Percentiles rank a stretch among this genome's conserved stretches.
phyloP scores from a whole-genome alignment of 2,113 vertebrate genomes.

The Alectura lathami region DNA sequence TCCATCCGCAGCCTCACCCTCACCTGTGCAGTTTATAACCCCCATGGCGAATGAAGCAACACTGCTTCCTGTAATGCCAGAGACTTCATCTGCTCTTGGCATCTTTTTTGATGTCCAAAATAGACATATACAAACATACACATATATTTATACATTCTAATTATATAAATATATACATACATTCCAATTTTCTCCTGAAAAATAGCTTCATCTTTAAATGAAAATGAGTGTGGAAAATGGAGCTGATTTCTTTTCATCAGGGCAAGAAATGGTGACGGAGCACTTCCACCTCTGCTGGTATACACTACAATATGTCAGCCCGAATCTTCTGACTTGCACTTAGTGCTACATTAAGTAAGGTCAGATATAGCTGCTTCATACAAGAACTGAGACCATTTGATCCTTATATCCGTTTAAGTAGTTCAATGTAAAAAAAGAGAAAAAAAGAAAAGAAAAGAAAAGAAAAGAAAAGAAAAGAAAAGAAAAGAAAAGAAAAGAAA shows the following conservation, averaged over 20 bases:
- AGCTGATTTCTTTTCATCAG: not conserved
- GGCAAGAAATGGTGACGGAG: not conserved
- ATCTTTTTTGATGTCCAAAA: not conserved
- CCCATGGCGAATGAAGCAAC: too few relatives aligned
- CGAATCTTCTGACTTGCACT: not conserved
- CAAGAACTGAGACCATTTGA: not conserved
- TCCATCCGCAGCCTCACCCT: too few relatives aligned
- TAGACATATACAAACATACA: not conserved
- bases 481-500: too few relatives aligned
- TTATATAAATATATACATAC: not conserved
- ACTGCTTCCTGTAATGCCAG: too few relatives aligned
- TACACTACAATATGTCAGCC: not conserved
- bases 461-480: too few relatives aligned
- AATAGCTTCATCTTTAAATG: not conserved
- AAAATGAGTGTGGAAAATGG: not conserved
- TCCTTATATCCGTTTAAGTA: not conserved
- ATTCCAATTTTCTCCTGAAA: not conserved
- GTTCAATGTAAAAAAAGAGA: not conserved
- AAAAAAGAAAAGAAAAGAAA: too few relatives aligned
- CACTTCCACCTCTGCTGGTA: not conserved
- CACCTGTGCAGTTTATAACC: too few relatives aligned
- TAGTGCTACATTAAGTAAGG: not conserved
- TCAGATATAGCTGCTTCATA: not conserved
- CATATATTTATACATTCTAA: not conserved
- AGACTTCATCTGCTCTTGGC: too few relatives aligned